Base-by-base conservation (phyloP, 2,888 invertebrate species). In the Mystacides longicornis region DNA sequence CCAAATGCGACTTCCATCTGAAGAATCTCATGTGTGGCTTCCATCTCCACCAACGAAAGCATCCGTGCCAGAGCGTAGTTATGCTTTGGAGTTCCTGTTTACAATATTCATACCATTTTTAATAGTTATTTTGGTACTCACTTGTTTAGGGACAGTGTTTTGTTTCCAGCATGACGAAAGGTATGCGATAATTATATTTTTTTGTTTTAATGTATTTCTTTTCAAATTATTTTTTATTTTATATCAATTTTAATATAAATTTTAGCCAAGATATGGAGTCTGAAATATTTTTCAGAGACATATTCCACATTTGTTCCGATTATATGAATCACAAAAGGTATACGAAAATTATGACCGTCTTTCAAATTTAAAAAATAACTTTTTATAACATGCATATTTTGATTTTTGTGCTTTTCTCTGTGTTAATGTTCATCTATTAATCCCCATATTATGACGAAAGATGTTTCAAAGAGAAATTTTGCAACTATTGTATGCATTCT, bases 141-240 rank as follows among this genome's bases (percentile, higher is more conserved):
- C 84, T 2, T 74, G 86, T 5, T 68, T 90, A 2, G 86, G 88
- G 0, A 80, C 85, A 2, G 81, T 87, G 1, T 73, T 90, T 11
- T 90, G 89, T 68, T 83, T 89, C 62, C 83, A 87, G 62, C 85
- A 87, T 64, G 85, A 86, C 61, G 83, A 85, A 66, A 76, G 86
- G 89, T 89, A 70, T 87, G 88, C 5, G 11, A 27, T 27, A 27
- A 27, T 27, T 27, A 7, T 27, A 27, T 27, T 27, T 27, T 27
- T 27, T 27, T 27, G 11, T 27, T 5, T 27, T 7, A 27, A 27
- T 27, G 5, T 27, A 7, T 7, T 27, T 27, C 11, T 27, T 27
- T 27, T 5, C 11, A 27, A 27, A 11, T 9, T 18, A 43, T 16
- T 18, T 43, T 43, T 43, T 43, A 43, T 43, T 43, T 5, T 43